phyloP scores from a whole-genome alignment of 2,113 vertebrate genomes.

The Connochaetes taurinus region DNA sequence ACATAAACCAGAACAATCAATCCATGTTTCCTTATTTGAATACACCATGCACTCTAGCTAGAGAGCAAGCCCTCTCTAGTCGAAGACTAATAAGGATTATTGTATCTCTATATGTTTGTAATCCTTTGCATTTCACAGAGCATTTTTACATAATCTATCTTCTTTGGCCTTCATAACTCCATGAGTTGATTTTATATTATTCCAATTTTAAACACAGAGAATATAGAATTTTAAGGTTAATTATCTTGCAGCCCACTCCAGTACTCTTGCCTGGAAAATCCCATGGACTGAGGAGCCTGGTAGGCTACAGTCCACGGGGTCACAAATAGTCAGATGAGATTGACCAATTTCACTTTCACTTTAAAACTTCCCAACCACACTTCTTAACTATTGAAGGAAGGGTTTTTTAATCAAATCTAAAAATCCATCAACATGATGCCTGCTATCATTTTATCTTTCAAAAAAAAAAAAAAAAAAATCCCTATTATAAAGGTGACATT shows the following conservation, averaged over 20 bases:
- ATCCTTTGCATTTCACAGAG: conserved; percentile 26
- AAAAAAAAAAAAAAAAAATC: neutral
- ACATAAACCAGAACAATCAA: neutral
- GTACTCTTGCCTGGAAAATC: neutral
- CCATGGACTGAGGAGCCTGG: neutral
- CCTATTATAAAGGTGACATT: neutral
- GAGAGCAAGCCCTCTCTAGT: neutral
- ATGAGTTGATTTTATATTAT: conserved; percentile 16
- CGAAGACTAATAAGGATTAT: conserved; percentile 12
- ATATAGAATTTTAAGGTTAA: neutral
- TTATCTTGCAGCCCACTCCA: neutral
- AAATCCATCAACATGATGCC: conserved; percentile 11
- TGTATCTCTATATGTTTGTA: neutral
- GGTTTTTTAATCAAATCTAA: conserved; percentile 36
- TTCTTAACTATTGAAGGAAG: neutral
- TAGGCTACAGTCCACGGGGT: neutral
- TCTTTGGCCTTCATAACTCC: conserved; percentile 2
- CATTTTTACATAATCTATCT: conserved; percentile 44
- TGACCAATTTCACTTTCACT: neutral
- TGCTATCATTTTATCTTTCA: neutral
- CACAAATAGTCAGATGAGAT: neutral
- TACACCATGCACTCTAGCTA: neutral
- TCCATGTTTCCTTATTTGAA: conserved; percentile 4
- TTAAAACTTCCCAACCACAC: neutral
- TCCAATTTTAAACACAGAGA: conserved; percentile 21